Base-by-base conservation (phyloP, 2,113 vertebrate species). In the Taxidea taxus region DNA sequence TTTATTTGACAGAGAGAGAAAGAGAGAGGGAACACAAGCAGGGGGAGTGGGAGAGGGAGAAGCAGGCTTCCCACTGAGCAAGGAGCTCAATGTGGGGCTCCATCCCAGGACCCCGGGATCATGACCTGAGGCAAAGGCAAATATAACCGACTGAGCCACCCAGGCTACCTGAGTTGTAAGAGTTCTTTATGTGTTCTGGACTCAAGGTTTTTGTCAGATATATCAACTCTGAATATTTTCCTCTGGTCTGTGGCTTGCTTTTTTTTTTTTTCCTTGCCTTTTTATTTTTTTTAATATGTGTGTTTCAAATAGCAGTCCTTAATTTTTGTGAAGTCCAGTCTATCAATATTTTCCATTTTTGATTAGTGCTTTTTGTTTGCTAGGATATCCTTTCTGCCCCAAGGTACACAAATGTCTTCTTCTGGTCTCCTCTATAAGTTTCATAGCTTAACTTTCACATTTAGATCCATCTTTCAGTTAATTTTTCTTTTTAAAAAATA, bases 271-370 rank as follows among this genome's bases (percentile, higher is more conserved):
- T 96, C 2, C 39, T 91, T 96, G 60, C 11, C 25, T 60, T 89
- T 85, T 93, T 62, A 85, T 56, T 89, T 97, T 97, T 42, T 85
- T 49, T n/a, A n/a, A 60, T 93, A 91, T 12, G 64, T 82, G 2
- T 47, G 12, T 88, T 92, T 94, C 75, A 77, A 91, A 86, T 25
- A 96, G 44, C 49, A 64, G 42, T 92, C 62, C 90, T 92, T 42
- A 66, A 75, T 85, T 91, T 95, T 91, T 60, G 72, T 87, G 21
- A 81, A 88, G 20, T 95, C 1, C 16, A 87, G 58, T 64, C 77
- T 96, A 25, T 56, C 72, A 62, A 14, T 39, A 4, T 68, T 95
- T 96, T 81, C 8, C 16, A 64, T 85, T 87, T 21, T 42, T 37
- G 23, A 11, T 81, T 89, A 68, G 31, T 89, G n/a, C 29, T 92